Percentiles rank a stretch among this genome's conserved stretches.
Evolutionary conservation across 2,113 vertebrate species (phyloP).

Genomic region (Phalacrocorax brasilianus): DNA sequence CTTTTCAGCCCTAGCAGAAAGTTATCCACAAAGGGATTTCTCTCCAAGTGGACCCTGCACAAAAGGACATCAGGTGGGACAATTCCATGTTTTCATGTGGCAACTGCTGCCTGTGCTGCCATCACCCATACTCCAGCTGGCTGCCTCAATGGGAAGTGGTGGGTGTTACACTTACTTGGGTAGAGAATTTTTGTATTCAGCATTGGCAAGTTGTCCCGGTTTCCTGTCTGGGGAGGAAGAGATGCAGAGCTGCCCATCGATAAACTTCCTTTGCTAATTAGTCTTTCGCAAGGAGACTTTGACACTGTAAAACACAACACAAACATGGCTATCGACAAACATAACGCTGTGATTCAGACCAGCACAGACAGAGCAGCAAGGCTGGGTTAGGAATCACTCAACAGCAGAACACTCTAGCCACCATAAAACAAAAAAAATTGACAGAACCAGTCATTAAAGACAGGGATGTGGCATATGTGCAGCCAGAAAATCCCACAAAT

Average conservation of each 20-base stretch:
- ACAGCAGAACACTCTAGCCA: neutral
- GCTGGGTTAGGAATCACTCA: neutral
- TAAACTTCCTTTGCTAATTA: slow-evolving; percentile 86
- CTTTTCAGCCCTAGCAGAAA: neutral
- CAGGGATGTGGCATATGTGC: neutral
- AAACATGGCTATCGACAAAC: neutral
- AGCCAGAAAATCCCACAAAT: neutral
- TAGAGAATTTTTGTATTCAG: slow-evolving; percentile 91
- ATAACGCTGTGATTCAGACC: neutral
- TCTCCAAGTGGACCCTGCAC: neutral
- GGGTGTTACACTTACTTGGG: slow-evolving; percentile 78
- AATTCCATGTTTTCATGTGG: neutral
- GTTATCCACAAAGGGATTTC: neutral
- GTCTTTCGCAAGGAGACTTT: slow-evolving; percentile 89
- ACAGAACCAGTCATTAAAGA: neutral
- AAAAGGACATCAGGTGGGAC: neutral
- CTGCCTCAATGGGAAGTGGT: neutral
- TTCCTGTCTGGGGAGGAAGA: slow-evolving; percentile 87
- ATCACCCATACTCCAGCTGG: neutral
- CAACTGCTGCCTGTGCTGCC: neutral
- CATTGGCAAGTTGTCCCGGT: slow-evolving; percentile 85
- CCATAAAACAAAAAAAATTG: neutral
- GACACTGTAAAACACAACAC: slow-evolving; percentile 71
- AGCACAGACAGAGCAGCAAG: neutral
- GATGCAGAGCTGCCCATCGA: slow-evolving; percentile 84